Percentiles rank a stretch among this genome's conserved stretches.
These are phyloP conservation scores for Bos indicus DNA, from an alignment of 2,113 vertebrate species.

Conservation along the genomic window DNA sequence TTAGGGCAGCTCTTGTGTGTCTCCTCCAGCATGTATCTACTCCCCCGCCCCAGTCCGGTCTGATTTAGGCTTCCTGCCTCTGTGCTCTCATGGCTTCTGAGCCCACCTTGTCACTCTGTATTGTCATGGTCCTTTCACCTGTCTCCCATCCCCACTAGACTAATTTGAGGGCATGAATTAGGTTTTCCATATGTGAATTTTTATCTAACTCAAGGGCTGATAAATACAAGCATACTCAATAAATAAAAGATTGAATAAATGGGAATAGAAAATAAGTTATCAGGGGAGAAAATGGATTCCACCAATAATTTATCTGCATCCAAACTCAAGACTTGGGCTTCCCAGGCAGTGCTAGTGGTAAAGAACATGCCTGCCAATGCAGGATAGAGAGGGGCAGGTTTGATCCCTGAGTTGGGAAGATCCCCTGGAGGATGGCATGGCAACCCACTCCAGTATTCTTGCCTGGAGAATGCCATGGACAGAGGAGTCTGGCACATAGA, in stretches of 20 bases:
- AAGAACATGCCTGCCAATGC: neutral
- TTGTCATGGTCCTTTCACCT: neutral
- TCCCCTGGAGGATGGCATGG: neutral
- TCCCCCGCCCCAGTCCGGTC: rapidly evolving
- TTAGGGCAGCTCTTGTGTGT: neutral
- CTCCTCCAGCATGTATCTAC: no score
- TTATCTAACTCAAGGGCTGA: neutral
- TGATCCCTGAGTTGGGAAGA: neutral
- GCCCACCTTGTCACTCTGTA: neutral
- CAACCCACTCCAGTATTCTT: neutral
- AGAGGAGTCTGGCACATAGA: neutral
- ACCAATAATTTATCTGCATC: neutral
- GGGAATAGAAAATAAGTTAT: neutral
- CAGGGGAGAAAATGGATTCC: neutral
- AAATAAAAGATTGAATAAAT: neutral
- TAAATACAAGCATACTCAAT: neutral
- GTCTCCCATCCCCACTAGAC: neutral
- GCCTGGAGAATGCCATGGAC: neutral
- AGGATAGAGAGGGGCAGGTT: neutral
- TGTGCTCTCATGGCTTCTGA: no score
- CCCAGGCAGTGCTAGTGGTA: neutral
- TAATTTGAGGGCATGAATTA: neutral
- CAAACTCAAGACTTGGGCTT: neutral
- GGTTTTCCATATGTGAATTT: neutral
- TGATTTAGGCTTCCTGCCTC: neutral